Evolutionary conservation across 2,113 vertebrate species (phyloP).

Genomic region (Indicator maculatus): DNA sequence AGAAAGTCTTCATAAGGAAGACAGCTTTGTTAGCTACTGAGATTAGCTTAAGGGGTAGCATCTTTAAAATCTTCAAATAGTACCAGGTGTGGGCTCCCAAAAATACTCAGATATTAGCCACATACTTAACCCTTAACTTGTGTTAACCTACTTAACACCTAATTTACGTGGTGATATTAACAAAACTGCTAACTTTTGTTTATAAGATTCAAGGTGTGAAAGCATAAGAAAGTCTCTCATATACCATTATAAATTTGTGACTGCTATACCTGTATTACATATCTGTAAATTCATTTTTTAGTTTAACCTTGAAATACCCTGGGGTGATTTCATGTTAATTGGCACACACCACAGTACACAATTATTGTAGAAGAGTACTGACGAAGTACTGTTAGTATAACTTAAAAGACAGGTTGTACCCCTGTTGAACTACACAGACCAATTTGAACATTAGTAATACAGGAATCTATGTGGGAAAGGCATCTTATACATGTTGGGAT

Average conservation of each 20-base stretch:
- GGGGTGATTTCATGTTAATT: background rate
- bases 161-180: background rate
- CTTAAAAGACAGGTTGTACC: background rate
- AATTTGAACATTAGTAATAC: background rate
- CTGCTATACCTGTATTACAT: background rate
- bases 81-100: background rate
- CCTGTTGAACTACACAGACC: background rate
- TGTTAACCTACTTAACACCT: too few species aligned
- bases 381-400: background rate
- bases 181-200: background rate
- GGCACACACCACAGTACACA: background rate
- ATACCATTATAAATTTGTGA: background rate
- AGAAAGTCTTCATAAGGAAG: background rate
- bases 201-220: background rate
- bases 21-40: background rate
- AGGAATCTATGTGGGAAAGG: background rate
- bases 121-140: background rate
- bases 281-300: background rate
- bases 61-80: background rate
- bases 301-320: background rate
- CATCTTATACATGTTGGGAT: background rate
- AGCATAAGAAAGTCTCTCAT: background rate
- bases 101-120: background rate
- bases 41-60: background rate
- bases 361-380: background rate